Evolutionary conservation across 2,113 vertebrate genomes (phyloP).

Genomic region (Sander vitreus): DNA sequence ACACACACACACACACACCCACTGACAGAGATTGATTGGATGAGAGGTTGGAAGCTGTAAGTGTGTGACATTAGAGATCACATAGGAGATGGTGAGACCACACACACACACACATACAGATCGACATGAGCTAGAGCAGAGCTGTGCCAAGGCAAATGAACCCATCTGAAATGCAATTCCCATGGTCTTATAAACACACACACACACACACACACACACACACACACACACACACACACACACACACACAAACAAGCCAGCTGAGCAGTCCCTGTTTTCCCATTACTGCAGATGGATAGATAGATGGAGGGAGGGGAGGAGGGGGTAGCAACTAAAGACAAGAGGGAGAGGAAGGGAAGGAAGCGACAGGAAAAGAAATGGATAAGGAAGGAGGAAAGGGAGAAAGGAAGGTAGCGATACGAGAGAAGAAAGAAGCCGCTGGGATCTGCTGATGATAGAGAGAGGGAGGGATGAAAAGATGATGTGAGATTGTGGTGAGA

Average conservation of each 20-base stretch:
- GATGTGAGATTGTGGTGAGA: conserved; percentile 74
- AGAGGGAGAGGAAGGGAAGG: conserved; percentile 4
- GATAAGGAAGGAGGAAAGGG: conserved; percentile 17
- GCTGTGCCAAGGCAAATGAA: conserved; percentile 67
- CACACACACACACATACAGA: conserved; percentile 43
- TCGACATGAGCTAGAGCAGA: conserved; percentile 56
- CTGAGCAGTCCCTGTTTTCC: conserved; percentile 68
- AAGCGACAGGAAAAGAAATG: background rate
- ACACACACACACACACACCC: background rate
- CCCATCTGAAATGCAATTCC: conserved; percentile 77
- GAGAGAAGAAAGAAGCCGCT: conserved; percentile 10
- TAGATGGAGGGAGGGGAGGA: conserved; percentile 31
- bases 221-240: conserved; percentile 26
- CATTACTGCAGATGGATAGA: conserved; percentile 72
- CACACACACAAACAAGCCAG: conserved; percentile 39
- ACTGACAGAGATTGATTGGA: conserved; percentile 61
- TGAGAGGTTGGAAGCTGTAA: conserved; percentile 52
- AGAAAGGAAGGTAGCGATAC: conserved; percentile 5
- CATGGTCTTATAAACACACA: conserved; percentile 57
- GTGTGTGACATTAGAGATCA: conserved; percentile 65
- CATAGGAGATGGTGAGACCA: conserved; percentile 48
- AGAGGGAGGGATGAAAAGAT: conserved; percentile 60
- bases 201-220: conserved; percentile 33
- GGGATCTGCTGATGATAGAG: conserved; percentile 55
- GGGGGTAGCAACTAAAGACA: conserved; percentile 12